Percentiles rank a stretch among this genome's conserved stretches.
Conservation (phyloP, 2,888 invertebrate species). For the Apamea epomidion region DNA sequence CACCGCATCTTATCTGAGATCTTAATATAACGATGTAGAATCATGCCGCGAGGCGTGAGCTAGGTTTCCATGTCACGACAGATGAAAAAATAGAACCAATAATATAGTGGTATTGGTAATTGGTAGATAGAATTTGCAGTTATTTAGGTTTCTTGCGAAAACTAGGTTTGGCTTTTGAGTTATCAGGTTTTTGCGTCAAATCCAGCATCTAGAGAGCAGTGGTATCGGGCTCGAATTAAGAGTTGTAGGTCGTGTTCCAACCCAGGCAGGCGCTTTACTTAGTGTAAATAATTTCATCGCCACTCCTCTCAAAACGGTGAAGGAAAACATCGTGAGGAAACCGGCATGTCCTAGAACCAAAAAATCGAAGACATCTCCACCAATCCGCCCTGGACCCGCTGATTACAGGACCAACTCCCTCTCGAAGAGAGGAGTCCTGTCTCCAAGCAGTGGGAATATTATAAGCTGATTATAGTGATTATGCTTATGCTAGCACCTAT, state of each 20-base stretch:
- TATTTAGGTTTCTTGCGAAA: background rate
- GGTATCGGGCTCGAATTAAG: no score
- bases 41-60: conserved; percentile 52
- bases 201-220: background rate
- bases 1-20: conserved; percentile 61
- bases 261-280: no score
- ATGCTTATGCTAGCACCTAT: background rate
- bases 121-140: background rate
- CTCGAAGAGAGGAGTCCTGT: no score
- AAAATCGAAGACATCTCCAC: no score
- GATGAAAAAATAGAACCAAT: conserved; percentile 12
- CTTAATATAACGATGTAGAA: conserved; percentile 50
- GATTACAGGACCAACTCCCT: no score
- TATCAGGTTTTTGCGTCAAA: background rate
- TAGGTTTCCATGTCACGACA: conserved; percentile 56
- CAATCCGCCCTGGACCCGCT: no score
- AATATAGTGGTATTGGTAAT: conserved; percentile 6
- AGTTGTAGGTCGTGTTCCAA: no score
- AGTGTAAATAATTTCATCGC: background rate
- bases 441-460: no score
- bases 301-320: no score
- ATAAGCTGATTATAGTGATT: no score
- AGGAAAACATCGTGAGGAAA: no score
- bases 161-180: background rate
- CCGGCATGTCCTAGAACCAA: no score